Evolutionary conservation across 1,140 invertebrate genomes (phyloP).

Genomic region (Metopolophium dirhodum): DNA sequence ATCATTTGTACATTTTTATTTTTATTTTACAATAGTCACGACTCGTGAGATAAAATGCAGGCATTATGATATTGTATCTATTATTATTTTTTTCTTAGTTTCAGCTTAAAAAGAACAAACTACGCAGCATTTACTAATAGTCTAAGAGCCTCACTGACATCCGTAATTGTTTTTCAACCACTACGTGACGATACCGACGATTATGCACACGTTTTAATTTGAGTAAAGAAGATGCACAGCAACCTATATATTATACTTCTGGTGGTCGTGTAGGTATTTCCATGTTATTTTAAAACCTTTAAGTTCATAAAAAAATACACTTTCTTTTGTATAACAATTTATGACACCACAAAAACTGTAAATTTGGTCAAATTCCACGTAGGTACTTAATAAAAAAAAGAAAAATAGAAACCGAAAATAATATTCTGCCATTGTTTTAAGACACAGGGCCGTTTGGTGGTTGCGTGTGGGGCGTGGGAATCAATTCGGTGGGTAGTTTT

Average conservation of each 20-base stretch:
- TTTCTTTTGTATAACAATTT: not conserved
- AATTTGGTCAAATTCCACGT: not conserved
- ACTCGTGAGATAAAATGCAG: not conserved
- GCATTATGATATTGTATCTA: not conserved
- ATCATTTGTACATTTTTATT: not conserved
- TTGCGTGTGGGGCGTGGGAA: not conserved
- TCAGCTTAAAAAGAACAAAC: too few species aligned
- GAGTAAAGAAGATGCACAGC: not conserved
- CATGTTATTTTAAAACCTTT: not conserved
- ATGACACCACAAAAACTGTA: not conserved
- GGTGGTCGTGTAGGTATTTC: not conserved
- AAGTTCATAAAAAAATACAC: not conserved
- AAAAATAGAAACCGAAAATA: not conserved
- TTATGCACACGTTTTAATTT: not conserved
- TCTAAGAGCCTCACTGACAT: too few species aligned
- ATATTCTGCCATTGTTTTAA: not conserved
- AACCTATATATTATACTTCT: not conserved
- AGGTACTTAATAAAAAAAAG: not conserved
- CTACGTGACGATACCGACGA: not conserved
- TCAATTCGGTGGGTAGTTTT: constrained; percentile 18
- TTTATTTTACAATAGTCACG: not conserved
- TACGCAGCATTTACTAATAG: too few species aligned
- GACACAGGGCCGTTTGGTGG: not conserved
- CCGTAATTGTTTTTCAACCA: not conserved
- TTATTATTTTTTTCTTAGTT: not conserved